Evolutionary conservation across 2,888 invertebrate genomes (phyloP).

Genomic region (Spodoptera picta): DNA sequence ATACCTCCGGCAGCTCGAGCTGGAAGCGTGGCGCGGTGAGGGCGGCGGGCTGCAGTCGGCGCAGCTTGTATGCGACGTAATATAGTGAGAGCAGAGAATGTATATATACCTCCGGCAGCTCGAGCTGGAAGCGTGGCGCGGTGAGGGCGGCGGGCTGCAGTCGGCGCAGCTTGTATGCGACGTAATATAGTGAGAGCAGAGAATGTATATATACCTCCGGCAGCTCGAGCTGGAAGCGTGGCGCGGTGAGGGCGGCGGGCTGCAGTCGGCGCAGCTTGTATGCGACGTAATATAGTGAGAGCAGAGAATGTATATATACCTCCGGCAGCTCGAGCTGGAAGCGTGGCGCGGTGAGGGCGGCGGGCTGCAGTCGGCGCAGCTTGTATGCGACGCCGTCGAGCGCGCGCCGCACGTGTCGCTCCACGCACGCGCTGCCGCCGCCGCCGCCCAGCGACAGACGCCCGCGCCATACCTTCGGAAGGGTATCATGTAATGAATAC

Average conservation of each 20-base stretch:
- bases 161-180: slow-evolving; percentile 96
- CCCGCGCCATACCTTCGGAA: slow-evolving; percentile 83
- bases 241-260: slow-evolving; percentile 95
- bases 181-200: slow-evolving; percentile 89
- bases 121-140: slow-evolving; percentile 94
- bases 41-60: slow-evolving; percentile 96
- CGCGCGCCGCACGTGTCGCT: slow-evolving; percentile 82
- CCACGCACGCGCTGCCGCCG: slow-evolving; percentile 64
- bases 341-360: slow-evolving; percentile 93
- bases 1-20: slow-evolving; percentile 95
- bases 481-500: not conserved
- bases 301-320: slow-evolving; percentile 74
- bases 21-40: slow-evolving; percentile 94
- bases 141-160: slow-evolving; percentile 96
- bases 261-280: slow-evolving; percentile 96
- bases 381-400: slow-evolving; percentile 95
- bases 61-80: slow-evolving; percentile 96
- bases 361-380: slow-evolving; percentile 95
- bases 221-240: slow-evolving; percentile 94
- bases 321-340: slow-evolving; percentile 96
- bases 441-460: slow-evolving; percentile 67
- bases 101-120: slow-evolving; percentile 92
- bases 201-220: slow-evolving; percentile 90
- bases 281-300: slow-evolving; percentile 91
- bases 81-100: slow-evolving; percentile 81